phyloP scores from a whole-genome alignment of 1,140 invertebrate genomes.

The Neodiprion fabricii region DNA sequence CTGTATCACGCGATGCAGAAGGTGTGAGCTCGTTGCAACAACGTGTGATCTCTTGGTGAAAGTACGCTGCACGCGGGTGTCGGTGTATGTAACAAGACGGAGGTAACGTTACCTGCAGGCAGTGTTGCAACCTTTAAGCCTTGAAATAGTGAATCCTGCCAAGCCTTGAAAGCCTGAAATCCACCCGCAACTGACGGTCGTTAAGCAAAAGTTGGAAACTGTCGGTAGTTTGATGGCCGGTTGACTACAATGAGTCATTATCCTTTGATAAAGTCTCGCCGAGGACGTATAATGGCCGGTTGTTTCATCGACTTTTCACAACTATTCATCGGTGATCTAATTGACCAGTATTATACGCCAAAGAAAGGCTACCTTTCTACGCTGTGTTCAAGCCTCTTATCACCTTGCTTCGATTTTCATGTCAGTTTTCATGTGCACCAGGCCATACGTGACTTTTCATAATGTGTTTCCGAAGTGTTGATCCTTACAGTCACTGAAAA shows the following conservation, averaged over 20 bases:
- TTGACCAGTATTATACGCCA: background rate
- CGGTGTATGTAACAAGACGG: background rate
- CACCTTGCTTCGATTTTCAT: background rate
- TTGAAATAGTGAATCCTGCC: background rate
- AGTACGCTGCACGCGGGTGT: background rate
- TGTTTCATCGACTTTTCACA: constrained; percentile 49
- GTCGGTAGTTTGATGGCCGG: constrained; percentile 46
- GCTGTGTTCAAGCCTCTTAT: background rate
- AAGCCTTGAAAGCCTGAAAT: background rate
- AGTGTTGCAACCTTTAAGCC: background rate
- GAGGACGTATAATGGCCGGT: constrained; percentile 50
- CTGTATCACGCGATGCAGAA: constrained; percentile 57
- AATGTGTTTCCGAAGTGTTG: background rate
- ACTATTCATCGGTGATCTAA: constrained; percentile 9
- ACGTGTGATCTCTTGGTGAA: constrained; percentile 15
- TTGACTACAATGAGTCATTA: constrained; percentile 56
- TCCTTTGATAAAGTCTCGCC: constrained; percentile 43
- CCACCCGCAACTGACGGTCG: constrained; percentile 34
- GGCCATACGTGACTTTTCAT: background rate
- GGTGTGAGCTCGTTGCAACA: constrained; percentile 45
- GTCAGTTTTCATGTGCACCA: background rate
- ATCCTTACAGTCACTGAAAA: background rate
- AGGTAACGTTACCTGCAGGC: background rate
- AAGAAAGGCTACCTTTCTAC: background rate
- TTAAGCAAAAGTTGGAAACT: constrained; percentile 54